Conservation (phyloP, 2,888 invertebrate genomes). For the Diarsia mendica region DNA sequence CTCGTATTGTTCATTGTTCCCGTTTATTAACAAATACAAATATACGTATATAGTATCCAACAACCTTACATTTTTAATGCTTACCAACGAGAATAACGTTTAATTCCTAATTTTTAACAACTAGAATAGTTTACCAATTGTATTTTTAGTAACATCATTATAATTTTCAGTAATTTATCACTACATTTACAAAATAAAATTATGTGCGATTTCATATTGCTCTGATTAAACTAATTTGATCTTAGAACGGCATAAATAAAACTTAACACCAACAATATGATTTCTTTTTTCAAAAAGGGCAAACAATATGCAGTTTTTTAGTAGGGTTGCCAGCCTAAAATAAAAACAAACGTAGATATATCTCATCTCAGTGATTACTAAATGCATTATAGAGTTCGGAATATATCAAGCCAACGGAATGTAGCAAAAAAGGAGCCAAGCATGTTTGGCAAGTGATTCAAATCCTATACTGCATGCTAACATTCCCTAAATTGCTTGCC, state of each 20-base stretch:
- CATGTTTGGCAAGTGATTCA: conserved; percentile 57
- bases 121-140: conserved; percentile 16
- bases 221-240: background rate
- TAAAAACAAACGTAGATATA: conserved; percentile 13
- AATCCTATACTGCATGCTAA: conserved; percentile 41
- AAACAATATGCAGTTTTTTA: background rate
- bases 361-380: conserved; percentile 34
- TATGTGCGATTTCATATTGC: conserved; percentile 20
- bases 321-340: conserved; percentile 26
- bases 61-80: conserved; percentile 59
- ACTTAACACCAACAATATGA: background rate
- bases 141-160: conserved; percentile 12
- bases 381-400: conserved; percentile 46
- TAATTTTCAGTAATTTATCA: conserved; percentile 11
- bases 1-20: conserved; percentile 45
- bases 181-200: conserved; percentile 18
- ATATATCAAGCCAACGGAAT: conserved; percentile 51
- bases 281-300: background rate
- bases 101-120: conserved; percentile 37
- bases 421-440: conserved; percentile 54
- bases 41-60: conserved; percentile 54
- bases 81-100: conserved; percentile 45
- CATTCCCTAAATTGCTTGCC: conserved; percentile 48
- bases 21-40: conserved; percentile 62
- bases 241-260: background rate